Evolutionary conservation across 1,140 invertebrate genomes (phyloP), one percentile per base, ranked within the genome.

Genomic region (Caerostris darwini): DNA sequence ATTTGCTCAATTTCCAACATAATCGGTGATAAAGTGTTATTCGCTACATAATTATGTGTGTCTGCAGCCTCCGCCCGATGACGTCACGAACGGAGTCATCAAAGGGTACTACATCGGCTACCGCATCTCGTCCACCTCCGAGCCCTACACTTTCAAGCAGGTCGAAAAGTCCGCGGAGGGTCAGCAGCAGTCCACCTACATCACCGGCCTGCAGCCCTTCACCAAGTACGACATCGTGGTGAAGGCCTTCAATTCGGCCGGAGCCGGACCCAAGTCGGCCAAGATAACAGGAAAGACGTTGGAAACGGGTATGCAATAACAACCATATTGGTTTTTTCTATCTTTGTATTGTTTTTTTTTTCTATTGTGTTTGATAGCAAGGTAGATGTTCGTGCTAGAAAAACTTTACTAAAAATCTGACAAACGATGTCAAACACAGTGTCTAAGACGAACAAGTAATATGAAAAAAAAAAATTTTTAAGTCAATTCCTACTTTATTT

Each of bases 231-330:
- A 95, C 3, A 95, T 96, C 50, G 95, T 96, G 7, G 94, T 96
- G 3, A 96, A 96, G 94, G 96, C 95, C 67, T 96, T 95, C 94
- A 96, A 96, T 91, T 92, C 94, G 3, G 96, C 96, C 77, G 97
- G 97, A 0, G 95, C 96, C 17, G 98, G 98, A 53, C 98, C 98
- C 5, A 96, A 97, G 1, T 98, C 97, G 0, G 97, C 98, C 88
- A 97, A 98, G 77, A 96, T 97, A 0, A 96, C 97, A 0, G 97
- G 97, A 0, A 97, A 98, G 95, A 98, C 98, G 14, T 96, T 98
- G 95, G 98, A 98, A 96, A 90, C 94, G 14, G 94, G 94, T 94
- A 90, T 83, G 12, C 71, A 50, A 71, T 3, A 34, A 34, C 3
- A 34, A 34, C 34, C 34, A 34, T 34, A 34, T 34, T 34, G 34